Conservation (phyloP, 2,113 vertebrate genomes). For the Elanus axillaris region DNA sequence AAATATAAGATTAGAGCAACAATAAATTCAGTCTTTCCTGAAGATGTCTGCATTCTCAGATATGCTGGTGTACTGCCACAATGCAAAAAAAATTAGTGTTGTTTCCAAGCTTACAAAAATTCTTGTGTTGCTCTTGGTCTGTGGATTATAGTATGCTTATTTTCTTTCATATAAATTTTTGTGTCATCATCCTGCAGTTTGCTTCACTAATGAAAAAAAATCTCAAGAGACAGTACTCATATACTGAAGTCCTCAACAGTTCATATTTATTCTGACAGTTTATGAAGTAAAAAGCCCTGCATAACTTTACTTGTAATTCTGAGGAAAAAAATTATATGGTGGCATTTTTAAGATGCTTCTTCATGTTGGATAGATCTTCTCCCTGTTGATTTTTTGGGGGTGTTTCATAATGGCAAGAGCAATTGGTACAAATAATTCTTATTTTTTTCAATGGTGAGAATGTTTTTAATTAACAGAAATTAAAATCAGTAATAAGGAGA, state of each 20-base stretch:
- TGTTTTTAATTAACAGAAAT: neutral
- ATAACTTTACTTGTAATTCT: neutral
- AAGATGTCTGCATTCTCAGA: neutral
- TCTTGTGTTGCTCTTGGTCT: neutral
- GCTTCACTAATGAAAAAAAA: neutral
- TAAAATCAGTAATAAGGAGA: neutral
- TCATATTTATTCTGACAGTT: neutral
- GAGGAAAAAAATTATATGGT: neutral
- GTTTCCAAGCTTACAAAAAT: neutral
- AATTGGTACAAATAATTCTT: neutral
- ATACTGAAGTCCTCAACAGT: neutral
- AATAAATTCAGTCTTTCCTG: neutral
- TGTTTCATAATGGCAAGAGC: neutral
- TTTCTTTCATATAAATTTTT: neutral
- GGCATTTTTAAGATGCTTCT: neutral
- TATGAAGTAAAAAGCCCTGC: neutral
- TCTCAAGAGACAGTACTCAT: neutral
- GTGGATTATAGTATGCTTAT: neutral
- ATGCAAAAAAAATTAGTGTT: neutral
- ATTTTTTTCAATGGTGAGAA: neutral
- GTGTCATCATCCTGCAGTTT: neutral
- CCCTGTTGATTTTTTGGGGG: rapidly evolving
- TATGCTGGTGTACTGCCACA: neutral
- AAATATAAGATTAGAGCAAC: neutral
- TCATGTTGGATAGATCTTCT: neutral